A percentile compares a stretch with the other conserved stretches of the same genome.
Conservation (phyloP, 2,797 vertebrate species). For the Lutjanus campechanus region DNA sequence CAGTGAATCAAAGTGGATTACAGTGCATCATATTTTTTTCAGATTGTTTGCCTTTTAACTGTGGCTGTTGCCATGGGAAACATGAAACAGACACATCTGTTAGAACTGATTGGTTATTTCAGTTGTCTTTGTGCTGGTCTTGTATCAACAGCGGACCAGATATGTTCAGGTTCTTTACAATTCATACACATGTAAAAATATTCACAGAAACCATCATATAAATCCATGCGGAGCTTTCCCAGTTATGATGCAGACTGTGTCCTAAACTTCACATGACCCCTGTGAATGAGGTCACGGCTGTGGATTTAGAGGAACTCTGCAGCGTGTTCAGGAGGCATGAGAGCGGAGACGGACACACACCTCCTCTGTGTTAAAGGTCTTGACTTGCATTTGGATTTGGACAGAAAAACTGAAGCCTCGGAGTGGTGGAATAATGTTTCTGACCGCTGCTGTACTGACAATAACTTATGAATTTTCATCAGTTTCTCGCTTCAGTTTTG, state of each 20-base stretch:
- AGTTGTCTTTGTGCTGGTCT: not conserved
- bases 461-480: not conserved
- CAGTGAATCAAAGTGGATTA: not conserved
- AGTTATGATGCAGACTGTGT: not conserved
- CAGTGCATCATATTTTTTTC: not conserved
- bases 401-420: not conserved
- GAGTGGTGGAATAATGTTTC: not conserved
- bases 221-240: not conserved
- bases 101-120: constrained; percentile 12
- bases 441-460: too few species aligned
- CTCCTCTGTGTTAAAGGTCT: not conserved
- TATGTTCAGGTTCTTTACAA: not conserved
- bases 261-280: not conserved
- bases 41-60: not conserved
- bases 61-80: constrained; percentile 3
- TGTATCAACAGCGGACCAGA: not conserved
- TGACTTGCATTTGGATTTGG: not conserved
- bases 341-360: not conserved
- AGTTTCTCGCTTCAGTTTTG: not conserved
- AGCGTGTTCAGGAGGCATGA: not conserved
- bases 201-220: not conserved
- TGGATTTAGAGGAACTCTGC: not conserved
- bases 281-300: not conserved
- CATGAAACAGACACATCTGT: constrained; percentile 12
- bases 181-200: not conserved